A percentile compares a stretch with the other conserved stretches of the same genome.
phyloP scores from a whole-genome alignment of 2,113 vertebrate species.

The Pagrus major region DNA sequence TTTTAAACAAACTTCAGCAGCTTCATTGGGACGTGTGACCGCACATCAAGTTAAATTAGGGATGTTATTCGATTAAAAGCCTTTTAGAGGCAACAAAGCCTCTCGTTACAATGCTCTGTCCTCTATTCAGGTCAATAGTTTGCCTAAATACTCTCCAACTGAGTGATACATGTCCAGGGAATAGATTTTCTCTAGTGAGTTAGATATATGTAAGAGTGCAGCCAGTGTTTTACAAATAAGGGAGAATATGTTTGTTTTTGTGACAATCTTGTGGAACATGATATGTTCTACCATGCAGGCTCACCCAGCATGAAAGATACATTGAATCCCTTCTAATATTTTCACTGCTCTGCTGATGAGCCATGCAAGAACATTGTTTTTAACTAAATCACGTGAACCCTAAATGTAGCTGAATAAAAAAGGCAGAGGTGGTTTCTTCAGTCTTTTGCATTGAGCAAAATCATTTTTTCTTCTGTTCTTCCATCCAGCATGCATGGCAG shows the following conservation, averaged over 20 bases:
- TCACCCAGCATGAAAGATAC: background rate
- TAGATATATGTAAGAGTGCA: background rate
- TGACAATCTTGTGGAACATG: background rate
- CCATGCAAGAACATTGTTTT: background rate
- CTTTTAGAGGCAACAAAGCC: constrained; percentile 40
- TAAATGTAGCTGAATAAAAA: background rate
- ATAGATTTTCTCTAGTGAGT: background rate
- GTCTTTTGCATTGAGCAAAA: background rate
- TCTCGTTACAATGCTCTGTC: background rate
- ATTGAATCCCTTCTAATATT: background rate
- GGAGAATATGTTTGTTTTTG: background rate
- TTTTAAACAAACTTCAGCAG: constrained; percentile 11
- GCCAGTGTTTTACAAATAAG: background rate
- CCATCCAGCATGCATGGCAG: background rate
- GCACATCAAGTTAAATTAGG: constrained; percentile 33
- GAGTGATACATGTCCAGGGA: background rate
- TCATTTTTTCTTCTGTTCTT: background rate
- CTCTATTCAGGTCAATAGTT: constrained; percentile 23
- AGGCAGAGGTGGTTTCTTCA: background rate
- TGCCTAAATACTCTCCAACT: constrained; percentile 19
- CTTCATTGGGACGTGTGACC: background rate
- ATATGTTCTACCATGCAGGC: too few species aligned
- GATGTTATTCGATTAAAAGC: constrained; percentile 45
- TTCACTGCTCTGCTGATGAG: background rate
- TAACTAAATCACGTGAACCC: background rate